A percentile compares a stretch with the other conserved stretches of the same genome.
Evolutionary conservation across 2,113 vertebrate genomes (phyloP).

Genomic region (Camelus dromedarius): DNA sequence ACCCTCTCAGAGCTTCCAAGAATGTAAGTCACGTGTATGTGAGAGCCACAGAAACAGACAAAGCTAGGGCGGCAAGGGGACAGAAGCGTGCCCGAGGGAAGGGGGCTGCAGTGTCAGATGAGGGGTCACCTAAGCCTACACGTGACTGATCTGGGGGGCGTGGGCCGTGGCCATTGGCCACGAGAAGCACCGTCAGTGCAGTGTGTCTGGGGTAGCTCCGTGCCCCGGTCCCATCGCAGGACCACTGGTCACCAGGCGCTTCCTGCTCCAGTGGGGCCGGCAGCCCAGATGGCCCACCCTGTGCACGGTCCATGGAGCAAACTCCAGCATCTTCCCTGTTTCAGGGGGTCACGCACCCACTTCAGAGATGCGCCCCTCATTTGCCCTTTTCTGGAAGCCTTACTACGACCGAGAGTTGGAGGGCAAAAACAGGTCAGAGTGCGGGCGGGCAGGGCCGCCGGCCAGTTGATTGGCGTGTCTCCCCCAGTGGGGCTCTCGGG

Average conservation of each 20-base stretch:
- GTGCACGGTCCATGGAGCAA: background rate
- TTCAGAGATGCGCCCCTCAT: fast-evolving
- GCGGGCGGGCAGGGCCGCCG: fast-evolving
- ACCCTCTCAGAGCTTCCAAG: fast-evolving
- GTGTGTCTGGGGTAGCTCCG: background rate
- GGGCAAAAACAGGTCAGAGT: fast-evolving
- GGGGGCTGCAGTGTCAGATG: background rate
- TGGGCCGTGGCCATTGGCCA: background rate
- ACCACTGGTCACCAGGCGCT: fast-evolving
- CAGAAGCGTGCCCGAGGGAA: fast-evolving
- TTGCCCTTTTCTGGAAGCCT: background rate
- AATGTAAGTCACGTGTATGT: fast-evolving
- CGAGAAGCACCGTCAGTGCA: fast-evolving
- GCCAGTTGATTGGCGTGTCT: no score
- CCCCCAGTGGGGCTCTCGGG: background rate
- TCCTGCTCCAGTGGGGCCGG: background rate
- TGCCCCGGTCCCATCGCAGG: background rate
- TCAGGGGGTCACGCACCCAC: fast-evolving
- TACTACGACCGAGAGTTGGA: fast-evolving
- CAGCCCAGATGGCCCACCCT: fast-evolving
- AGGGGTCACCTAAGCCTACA: background rate
- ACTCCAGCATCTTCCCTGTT: background rate
- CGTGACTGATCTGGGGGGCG: background rate
- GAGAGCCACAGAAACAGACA: no score
- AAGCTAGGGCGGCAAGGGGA: background rate